Base-by-base conservation (phyloP, 1,140 invertebrate species). In the Choristoneura fumiferana region DNA sequence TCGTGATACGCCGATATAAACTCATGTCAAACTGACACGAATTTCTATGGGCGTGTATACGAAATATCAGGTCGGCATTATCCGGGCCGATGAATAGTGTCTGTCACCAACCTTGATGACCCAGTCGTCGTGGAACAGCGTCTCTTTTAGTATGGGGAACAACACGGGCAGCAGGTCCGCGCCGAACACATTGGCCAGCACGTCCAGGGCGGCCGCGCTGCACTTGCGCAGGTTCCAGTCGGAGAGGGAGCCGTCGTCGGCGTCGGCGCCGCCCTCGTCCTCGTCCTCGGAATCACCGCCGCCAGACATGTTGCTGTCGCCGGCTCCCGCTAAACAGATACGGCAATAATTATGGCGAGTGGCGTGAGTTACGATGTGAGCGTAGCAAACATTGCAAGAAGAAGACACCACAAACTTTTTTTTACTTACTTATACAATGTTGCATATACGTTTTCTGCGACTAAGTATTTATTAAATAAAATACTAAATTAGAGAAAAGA, bases 181-280 rank as follows among this genome's bases (percentile, higher is more conserved):
- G 49, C 96, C 93, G 83, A 99, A 99, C 8, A 99, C 98, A 87
- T 98, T 98, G 13, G 99, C 98, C 49, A 99, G 87, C 36, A 99
- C 96, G 89, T 99, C 99, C 18, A 99, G 88, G 1, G 98, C 98
- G 8, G 99, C 98, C 0, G 99, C 99, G 67, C 97, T 98, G 88
- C 99, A 99, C 89, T 99, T 99, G 73, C 96, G 92, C 68, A 99
- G 91, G 92, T 99, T 99, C 98, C 98, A 99, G 87, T 99, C 98
- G 1, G 96, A 97, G 14, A 98, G 90, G 29, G 96, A 94, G 40
- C 96, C 95, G 81, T 99, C 98, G 87, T 99, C 96, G 69, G 97
- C 96, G 43, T 94, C 91, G 34, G 93, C 94, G 69, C 96, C 96
- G 64, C 96, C 96, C 59, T 95, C 93, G 65, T 95, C 94, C 22